phyloP scores from a whole-genome alignment of 2,888 invertebrate genomes.

The Calameuta idolon region DNA sequence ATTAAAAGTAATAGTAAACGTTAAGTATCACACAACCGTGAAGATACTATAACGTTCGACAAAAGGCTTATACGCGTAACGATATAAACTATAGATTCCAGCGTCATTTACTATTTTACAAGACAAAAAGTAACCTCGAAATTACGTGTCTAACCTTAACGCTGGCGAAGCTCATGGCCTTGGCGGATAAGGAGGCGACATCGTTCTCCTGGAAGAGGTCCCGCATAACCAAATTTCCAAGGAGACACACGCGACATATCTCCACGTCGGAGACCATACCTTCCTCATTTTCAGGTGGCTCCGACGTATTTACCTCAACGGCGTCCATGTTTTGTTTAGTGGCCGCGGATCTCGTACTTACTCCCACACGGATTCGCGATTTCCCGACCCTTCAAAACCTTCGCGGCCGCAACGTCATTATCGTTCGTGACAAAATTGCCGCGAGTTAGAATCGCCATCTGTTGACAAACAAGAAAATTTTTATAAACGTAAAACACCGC shows the following conservation, averaged over 20 bases:
- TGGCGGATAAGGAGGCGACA: slow-evolving; percentile 52
- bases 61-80: background rate
- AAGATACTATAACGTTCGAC: background rate
- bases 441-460: background rate
- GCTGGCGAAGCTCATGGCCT: slow-evolving; percentile 61
- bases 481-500: background rate
- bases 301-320: slow-evolving; percentile 58
- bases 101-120: background rate
- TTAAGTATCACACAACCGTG: background rate
- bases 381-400: background rate
- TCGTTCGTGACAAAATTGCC: background rate
- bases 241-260: slow-evolving; percentile 60
- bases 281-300: slow-evolving; percentile 47
- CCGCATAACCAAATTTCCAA: slow-evolving; percentile 53
- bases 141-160: slow-evolving; percentile 60
- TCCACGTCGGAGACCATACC: slow-evolving; percentile 44
- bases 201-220: slow-evolving; percentile 54
- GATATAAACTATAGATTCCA: background rate
- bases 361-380: background rate
- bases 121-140: slow-evolving; percentile 3
- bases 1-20: background rate
- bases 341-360: slow-evolving; percentile 18
- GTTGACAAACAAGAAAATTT: background rate
- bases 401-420: background rate
- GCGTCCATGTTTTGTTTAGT: slow-evolving; percentile 64